Conservation (phyloP, 30 jellyfish, hydroid and myxozoan species). For the Turritopsis rubra region DNA sequence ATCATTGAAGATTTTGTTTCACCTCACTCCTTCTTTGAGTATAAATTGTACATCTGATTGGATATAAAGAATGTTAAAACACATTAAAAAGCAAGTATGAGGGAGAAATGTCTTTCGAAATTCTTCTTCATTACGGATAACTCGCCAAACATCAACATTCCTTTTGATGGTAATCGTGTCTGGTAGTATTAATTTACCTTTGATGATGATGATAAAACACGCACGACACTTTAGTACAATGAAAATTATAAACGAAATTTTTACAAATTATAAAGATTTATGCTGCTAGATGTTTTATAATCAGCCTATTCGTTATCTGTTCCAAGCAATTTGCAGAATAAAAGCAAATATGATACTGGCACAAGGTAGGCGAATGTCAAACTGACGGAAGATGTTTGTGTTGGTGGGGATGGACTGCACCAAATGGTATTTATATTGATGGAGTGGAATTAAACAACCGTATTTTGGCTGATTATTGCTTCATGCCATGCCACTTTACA, state of each 20-base stretch:
- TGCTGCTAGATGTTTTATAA: background rate
- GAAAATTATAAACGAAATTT: background rate
- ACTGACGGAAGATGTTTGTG: conserved; percentile 64
- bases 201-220: background rate
- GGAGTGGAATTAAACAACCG: conserved; percentile 23
- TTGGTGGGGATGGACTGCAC: conserved; percentile 89
- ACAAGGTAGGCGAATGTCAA: conserved; percentile 45
- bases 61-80: no score
- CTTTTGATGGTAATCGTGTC: background rate
- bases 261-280: background rate
- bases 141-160: background rate
- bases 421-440: conserved; percentile 43
- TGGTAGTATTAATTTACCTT: background rate
- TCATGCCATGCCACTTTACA: conserved; percentile 46
- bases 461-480: conserved; percentile 51
- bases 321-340: background rate
- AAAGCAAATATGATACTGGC: conserved; percentile 12
- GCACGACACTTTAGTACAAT: background rate
- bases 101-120: background rate
- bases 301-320: background rate
- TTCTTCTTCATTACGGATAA: background rate
- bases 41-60: no score
- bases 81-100: background rate
- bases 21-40: background rate
- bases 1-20: background rate